These are phyloP conservation scores for Cryptotis parvus DNA, from an alignment of 2,113 vertebrate species.

Conservation along the genomic window DNA sequence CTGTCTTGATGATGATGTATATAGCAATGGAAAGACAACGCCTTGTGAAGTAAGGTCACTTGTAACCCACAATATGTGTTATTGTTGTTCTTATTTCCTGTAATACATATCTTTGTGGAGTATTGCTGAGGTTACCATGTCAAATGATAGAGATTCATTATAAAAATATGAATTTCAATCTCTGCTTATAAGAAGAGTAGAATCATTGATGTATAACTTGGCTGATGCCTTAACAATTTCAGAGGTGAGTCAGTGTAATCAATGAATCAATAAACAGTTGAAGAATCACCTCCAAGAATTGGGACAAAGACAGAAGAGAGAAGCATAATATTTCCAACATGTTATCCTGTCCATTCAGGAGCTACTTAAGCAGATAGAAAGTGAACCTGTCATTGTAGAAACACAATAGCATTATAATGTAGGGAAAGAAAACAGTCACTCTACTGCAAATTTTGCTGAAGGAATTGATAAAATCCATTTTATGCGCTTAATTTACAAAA, in stretches of 20 bases:
- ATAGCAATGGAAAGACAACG: not conserved
- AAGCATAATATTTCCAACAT: not conserved
- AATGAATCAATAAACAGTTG: constrained; percentile 12
- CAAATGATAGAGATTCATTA: not conserved
- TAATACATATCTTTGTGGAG: not conserved
- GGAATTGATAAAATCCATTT: constrained; percentile 55
- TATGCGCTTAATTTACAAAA: constrained; percentile 69
- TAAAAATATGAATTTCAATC: constrained; percentile 11
- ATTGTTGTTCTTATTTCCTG: not conserved
- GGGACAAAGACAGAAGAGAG: not conserved
- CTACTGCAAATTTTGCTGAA: constrained; percentile 48
- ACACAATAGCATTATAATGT: constrained; percentile 9
- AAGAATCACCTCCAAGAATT: not conserved
- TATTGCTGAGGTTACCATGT: too few species aligned
- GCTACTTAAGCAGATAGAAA: not conserved
- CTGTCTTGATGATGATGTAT: not conserved
- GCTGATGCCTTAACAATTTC: not conserved
- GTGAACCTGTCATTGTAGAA: not conserved
- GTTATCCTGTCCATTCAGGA: not conserved
- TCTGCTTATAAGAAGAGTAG: not conserved
- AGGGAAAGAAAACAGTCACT: constrained; percentile 33
- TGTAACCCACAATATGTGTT: not conserved
- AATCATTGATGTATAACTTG: not conserved
- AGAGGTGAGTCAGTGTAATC: not conserved
- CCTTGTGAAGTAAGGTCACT: not conserved